phyloP scores from a whole-genome alignment of 2,113 vertebrate genomes.

The Collichthys lucidus region DNA sequence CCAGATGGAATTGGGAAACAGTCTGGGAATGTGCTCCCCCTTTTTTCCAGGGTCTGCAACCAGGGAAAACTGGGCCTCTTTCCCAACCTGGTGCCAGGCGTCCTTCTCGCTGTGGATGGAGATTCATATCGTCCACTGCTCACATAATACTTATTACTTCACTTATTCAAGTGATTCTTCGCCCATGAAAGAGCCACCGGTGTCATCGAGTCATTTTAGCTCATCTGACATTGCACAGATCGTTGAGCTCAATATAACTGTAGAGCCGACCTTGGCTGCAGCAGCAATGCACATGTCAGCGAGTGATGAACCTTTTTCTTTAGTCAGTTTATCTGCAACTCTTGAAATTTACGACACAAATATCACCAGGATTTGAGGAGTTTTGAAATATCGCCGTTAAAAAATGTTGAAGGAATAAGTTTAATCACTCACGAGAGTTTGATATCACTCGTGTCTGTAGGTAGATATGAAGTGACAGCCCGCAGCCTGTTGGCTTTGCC shows the following conservation, averaged over 20 bases:
- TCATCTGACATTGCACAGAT: slow-evolving; percentile 2
- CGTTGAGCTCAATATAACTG: slow-evolving; percentile 14
- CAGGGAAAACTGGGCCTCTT: slow-evolving; percentile 66
- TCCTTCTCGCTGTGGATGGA: slow-evolving; percentile 40
- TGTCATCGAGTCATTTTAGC: slow-evolving; percentile 16
- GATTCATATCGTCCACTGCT: slow-evolving; percentile 36
- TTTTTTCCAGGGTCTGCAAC: slow-evolving; percentile 56
- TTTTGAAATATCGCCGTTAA: too few relatives aligned
- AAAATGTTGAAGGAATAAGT: too few relatives aligned
- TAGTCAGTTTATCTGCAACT: background rate
- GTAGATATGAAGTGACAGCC: too few relatives aligned
- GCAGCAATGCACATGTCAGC: background rate
- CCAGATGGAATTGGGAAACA: slow-evolving; percentile 76
- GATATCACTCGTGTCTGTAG: too few relatives aligned
- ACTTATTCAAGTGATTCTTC: slow-evolving; percentile 6
- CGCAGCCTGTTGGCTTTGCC: too few relatives aligned
- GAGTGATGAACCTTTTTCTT: background rate
- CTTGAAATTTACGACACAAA: background rate
- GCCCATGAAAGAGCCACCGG: background rate
- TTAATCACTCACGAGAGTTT: too few relatives aligned
- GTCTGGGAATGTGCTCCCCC: slow-evolving; percentile 77
- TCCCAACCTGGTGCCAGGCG: slow-evolving; percentile 64
- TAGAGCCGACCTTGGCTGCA: slow-evolving; percentile 24
- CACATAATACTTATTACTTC: slow-evolving; percentile 17
- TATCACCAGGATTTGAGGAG: background rate